A percentile compares a stretch with the other conserved stretches of the same genome.
These are phyloP conservation scores for Pseudoips prasinana DNA, from an alignment of 2,888 invertebrate species.

Conservation along the genomic window DNA sequence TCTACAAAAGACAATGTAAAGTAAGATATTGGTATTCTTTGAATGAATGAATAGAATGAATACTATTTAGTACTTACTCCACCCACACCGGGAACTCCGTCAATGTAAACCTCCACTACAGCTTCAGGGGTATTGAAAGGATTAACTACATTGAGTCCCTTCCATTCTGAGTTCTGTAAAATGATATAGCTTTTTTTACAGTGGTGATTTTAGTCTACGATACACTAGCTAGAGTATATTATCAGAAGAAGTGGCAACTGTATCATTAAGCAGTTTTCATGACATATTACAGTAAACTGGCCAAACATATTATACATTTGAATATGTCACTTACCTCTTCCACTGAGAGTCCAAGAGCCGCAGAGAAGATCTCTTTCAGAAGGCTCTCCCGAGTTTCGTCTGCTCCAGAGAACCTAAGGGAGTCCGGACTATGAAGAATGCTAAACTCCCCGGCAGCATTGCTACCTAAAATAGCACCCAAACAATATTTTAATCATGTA, in stretches of 20 bases:
- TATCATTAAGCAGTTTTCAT: too few species aligned
- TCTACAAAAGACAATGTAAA: slow-evolving; percentile 37
- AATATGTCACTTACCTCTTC: slow-evolving; percentile 77
- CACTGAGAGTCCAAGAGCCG: slow-evolving; percentile 87
- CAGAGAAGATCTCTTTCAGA: slow-evolving; percentile 87
- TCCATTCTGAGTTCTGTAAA: slow-evolving; percentile 84
- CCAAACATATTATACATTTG: too few species aligned
- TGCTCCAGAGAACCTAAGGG: slow-evolving; percentile 85
- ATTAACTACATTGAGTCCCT: slow-evolving; percentile 84
- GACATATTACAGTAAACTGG: too few species aligned
- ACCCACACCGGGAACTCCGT: slow-evolving; percentile 84
- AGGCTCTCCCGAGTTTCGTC: slow-evolving; percentile 83
- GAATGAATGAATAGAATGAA: too few species aligned
- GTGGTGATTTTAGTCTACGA: too few species aligned
- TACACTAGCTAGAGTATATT: too few species aligned
- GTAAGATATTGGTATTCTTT: background rate
- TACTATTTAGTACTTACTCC: too few species aligned
- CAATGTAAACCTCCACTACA: slow-evolving; percentile 85
- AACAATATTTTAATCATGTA: background rate
- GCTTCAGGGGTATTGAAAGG: slow-evolving; percentile 89
- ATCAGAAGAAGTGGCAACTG: too few species aligned
- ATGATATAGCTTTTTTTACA: slow-evolving; percentile 4
- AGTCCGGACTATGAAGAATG: slow-evolving; percentile 85
- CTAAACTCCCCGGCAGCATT: slow-evolving; percentile 85
- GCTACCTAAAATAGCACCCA: slow-evolving; percentile 56